phyloP scores from a whole-genome alignment of 2,888 invertebrate genomes.

The Nysson spinosus region DNA sequence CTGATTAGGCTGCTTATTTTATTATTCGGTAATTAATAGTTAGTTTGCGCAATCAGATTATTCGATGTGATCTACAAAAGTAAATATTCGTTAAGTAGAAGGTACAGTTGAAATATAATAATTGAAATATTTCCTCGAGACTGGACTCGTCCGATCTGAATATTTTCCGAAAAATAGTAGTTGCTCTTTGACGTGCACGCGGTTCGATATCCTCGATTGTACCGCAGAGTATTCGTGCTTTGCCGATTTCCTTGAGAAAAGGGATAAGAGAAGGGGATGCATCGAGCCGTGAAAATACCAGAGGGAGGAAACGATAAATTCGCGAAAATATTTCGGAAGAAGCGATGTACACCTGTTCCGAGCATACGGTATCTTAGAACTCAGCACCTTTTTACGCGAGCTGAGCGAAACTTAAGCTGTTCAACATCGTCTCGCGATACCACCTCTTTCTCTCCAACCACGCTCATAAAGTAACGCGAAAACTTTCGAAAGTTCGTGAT shows the following conservation, averaged over 20 bases:
- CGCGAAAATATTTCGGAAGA: constrained; percentile 37
- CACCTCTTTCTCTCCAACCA: constrained; percentile 1
- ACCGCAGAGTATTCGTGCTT: constrained; percentile 28
- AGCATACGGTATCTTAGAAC: neutral
- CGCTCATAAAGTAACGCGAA: constrained; percentile 40
- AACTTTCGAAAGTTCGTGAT: constrained; percentile 31
- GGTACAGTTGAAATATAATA: too few species aligned
- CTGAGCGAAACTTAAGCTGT: constrained; percentile 21
- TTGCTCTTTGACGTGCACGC: constrained; percentile 14
- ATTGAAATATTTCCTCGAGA: too few species aligned
- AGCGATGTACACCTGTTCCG: constrained; percentile 45
- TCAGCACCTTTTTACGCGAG: constrained; percentile 22
- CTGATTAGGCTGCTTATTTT: too few species aligned
- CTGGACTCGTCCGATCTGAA: too few species aligned
- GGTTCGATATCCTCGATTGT: constrained; percentile 41
- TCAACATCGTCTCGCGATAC: too few species aligned
- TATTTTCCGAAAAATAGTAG: constrained; percentile 1
- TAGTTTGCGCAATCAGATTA: too few species aligned
- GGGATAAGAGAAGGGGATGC: constrained; percentile 36
- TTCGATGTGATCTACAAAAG: too few species aligned
- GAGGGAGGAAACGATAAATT: constrained; percentile 44
- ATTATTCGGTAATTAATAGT: too few species aligned
- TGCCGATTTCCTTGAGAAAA: constrained; percentile 31
- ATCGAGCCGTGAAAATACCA: constrained; percentile 52
- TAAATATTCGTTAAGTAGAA: too few species aligned